Percentiles rank a stretch among this genome's conserved stretches.
Conservation (phyloP, 1,140 invertebrate species). For the Drosophila santomea region DNA sequence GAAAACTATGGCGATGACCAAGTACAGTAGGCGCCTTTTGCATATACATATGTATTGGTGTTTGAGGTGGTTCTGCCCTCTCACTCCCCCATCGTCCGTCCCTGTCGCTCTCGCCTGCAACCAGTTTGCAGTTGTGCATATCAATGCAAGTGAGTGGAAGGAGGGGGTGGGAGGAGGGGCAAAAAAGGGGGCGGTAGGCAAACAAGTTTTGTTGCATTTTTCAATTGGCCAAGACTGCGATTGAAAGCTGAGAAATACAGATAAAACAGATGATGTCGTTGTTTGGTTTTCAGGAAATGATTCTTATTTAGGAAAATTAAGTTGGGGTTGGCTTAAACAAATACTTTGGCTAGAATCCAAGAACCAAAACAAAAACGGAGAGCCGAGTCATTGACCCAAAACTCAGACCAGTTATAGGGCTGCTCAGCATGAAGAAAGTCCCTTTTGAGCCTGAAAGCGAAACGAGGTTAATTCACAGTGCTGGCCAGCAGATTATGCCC, state of each 20-base stretch:
- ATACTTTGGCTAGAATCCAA: slow-evolving; percentile 16
- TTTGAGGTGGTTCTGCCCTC: slow-evolving; percentile 6
- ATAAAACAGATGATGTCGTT: slow-evolving; percentile 1
- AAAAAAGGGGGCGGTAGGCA: slow-evolving; percentile 6
- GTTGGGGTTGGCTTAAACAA: neutral
- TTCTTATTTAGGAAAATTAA: slow-evolving; percentile 19
- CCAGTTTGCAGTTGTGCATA: slow-evolving; percentile 56
- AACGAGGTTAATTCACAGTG: slow-evolving; percentile 76
- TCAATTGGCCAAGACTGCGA: slow-evolving; percentile 54
- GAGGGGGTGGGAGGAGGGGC: neutral
- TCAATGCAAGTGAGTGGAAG: slow-evolving; percentile 23
- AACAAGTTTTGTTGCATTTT: slow-evolving; percentile 72
- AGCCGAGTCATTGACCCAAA: slow-evolving; percentile 74
- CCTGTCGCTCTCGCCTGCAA: slow-evolving; percentile 21
- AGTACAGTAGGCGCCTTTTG: slow-evolving; percentile 52
- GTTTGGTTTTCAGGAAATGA: slow-evolving; percentile 40
- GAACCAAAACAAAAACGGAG: slow-evolving; percentile 72
- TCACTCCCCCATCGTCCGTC: slow-evolving; percentile 1
- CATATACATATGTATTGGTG: slow-evolving; percentile 5
- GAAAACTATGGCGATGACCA: slow-evolving; percentile 30
- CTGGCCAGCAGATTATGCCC: slow-evolving; percentile 16
- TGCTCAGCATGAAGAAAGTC: slow-evolving; percentile 42
- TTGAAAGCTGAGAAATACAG: slow-evolving; percentile 19
- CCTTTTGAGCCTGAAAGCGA: slow-evolving; percentile 54
- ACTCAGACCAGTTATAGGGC: slow-evolving; percentile 72